Evolutionary conservation across 2,797 vertebrate species (phyloP).

Genomic region (Poeciliopsis infans): DNA sequence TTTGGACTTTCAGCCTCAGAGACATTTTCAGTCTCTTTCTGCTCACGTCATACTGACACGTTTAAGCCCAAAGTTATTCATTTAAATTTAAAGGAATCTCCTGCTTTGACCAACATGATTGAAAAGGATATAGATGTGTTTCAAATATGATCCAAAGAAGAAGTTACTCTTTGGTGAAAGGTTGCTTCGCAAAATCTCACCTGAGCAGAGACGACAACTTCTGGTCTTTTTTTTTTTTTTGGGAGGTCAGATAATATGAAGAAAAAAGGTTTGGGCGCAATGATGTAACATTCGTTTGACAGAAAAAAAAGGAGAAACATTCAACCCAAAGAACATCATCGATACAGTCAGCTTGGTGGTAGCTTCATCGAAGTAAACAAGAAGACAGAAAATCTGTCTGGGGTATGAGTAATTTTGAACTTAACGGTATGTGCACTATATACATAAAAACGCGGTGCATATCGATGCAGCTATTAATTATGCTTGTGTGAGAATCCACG

Average conservation of each 20-base stretch:
- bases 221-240: neutral
- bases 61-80: neutral
- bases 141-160: neutral
- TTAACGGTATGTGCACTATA: conserved; percentile 6
- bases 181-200: neutral
- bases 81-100: neutral
- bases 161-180: neutral
- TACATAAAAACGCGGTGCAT: conserved; percentile 12
- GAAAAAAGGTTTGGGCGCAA: neutral
- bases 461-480: conserved; percentile 61
- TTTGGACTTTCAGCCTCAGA: conserved; percentile 21
- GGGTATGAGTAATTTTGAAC: neutral
- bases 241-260: neutral
- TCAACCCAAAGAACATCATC: neutral
- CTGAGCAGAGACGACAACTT: neutral
- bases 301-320: neutral
- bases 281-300: neutral
- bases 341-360: neutral
- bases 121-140: too few species aligned
- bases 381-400: neutral
- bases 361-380: neutral
- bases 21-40: conserved; percentile 10
- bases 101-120: too few species aligned
- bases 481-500: conserved; percentile 61
- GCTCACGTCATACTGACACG: neutral